These are phyloP conservation scores for Albula goreensis DNA, from an alignment of 2,113 vertebrate genomes.

Conservation along the genomic window DNA sequence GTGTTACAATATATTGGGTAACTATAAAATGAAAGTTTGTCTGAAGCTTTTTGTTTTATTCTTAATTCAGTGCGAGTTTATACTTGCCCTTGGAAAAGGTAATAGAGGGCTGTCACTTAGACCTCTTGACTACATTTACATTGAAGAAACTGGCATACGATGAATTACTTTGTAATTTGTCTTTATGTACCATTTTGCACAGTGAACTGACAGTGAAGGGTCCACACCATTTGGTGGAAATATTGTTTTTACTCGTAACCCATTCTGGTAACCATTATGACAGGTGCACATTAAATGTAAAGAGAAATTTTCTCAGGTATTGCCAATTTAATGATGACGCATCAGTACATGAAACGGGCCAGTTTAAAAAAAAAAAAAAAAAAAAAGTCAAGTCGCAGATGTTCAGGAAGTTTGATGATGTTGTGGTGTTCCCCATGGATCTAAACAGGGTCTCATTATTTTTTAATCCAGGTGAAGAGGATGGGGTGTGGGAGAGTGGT, in stretches of 20 bases:
- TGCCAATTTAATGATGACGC: not conserved
- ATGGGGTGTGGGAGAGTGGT: conserved; percentile 95
- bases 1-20: too few relatives aligned
- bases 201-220: too few relatives aligned
- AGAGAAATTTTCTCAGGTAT: too few relatives aligned
- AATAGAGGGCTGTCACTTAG: not conserved
- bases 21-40: too few relatives aligned
- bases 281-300: too few relatives aligned
- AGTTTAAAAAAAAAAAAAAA: not conserved
- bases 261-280: not conserved
- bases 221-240: not conserved
- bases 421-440: not conserved
- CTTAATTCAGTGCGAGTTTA: too few relatives aligned
- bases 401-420: not conserved
- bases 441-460: not conserved
- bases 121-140: not conserved
- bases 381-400: not conserved
- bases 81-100: not conserved
- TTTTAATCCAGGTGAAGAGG: conserved; percentile 84
- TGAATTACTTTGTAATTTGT: too few relatives aligned
- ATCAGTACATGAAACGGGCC: not conserved
- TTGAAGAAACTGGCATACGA: not conserved
- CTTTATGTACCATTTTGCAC: too few relatives aligned
- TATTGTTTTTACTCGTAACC: not conserved
- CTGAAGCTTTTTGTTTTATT: not conserved